A percentile compares a stretch with the other conserved stretches of the same genome.
phyloP scores from a whole-genome alignment of 1,140 invertebrate species.

The Pomacea maculata region DNA sequence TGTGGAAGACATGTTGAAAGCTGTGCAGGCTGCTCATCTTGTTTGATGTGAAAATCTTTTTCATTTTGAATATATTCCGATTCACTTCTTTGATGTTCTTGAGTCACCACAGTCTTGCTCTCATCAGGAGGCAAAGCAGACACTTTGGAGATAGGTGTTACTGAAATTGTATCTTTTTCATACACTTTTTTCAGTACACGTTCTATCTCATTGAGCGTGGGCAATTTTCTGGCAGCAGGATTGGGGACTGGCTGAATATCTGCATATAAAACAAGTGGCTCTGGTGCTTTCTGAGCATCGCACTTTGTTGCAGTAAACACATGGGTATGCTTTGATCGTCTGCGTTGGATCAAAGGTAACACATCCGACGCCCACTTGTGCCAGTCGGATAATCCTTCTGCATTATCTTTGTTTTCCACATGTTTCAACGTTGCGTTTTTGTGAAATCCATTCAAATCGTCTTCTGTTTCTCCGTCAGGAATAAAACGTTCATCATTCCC shows the following conservation, averaged over 20 bases:
- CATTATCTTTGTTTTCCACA: neutral
- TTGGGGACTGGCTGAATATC: conserved; percentile 10
- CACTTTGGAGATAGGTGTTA: neutral
- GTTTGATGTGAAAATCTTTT: too few species aligned
- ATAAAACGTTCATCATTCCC: neutral
- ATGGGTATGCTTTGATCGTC: neutral
- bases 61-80: too few species aligned
- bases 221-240: conserved; percentile 1
- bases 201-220: conserved; percentile 13
- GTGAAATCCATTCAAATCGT: neutral
- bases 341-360: conserved; percentile 6
- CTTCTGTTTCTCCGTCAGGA: neutral
- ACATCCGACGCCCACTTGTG: conserved; percentile 8
- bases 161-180: conserved; percentile 6
- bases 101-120: neutral
- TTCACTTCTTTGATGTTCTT: neutral
- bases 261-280: conserved; percentile 25
- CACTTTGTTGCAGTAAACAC: conserved; percentile 2
- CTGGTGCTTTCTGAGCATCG: conserved; percentile 5
- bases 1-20: too few species aligned
- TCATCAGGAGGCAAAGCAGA: neutral
- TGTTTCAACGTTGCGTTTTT: neutral
- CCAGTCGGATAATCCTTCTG: conserved; percentile 7
- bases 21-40: too few species aligned
- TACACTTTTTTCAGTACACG: conserved; percentile 21